Evolutionary conservation across 53 echinoderm and acorn worm species (phyloP).

Genomic region (Stichopus horrens): DNA sequence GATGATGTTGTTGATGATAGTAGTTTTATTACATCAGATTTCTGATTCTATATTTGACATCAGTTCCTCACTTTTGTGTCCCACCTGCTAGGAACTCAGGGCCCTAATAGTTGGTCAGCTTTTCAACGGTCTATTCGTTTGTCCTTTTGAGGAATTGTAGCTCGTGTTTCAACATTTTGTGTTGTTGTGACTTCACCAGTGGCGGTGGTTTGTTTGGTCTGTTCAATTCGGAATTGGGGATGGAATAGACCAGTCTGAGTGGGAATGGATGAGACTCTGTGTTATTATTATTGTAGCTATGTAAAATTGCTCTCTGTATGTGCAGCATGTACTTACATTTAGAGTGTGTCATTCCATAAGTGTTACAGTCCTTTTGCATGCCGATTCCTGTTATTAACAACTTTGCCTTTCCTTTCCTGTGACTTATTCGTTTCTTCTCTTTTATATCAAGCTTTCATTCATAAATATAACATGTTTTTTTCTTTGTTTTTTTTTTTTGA

Average conservation of each 20-base stretch:
- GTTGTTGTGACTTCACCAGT: neutral
- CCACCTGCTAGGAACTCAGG: neutral
- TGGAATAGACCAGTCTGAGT: neutral
- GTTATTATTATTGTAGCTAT: neutral
- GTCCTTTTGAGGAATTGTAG: neutral
- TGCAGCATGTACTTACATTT: slow-evolving; percentile 41
- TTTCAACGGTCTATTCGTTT: neutral
- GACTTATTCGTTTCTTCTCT: neutral
- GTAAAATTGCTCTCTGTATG: slow-evolving; percentile 20
- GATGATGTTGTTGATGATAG: too few relatives aligned
- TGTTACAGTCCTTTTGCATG: slow-evolving; percentile 14
- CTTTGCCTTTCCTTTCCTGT: slow-evolving; percentile 27
- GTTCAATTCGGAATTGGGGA: neutral
- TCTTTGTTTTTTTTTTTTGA: neutral
- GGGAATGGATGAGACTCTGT: neutral
- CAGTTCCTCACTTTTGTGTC: neutral
- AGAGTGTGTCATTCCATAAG: slow-evolving; percentile 37
- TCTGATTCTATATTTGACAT: too few relatives aligned
- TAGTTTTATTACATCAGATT: too few relatives aligned
- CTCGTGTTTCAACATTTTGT: neutral
- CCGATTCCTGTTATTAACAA: neutral
- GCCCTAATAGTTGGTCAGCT: neutral
- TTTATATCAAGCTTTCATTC: slow-evolving; percentile 8
- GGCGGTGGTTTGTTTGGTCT: neutral
- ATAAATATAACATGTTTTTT: neutral